These are phyloP conservation scores for Parotocinclus haroldoi DNA, from an alignment of 2,797 vertebrate species.

Conservation along the genomic window DNA sequence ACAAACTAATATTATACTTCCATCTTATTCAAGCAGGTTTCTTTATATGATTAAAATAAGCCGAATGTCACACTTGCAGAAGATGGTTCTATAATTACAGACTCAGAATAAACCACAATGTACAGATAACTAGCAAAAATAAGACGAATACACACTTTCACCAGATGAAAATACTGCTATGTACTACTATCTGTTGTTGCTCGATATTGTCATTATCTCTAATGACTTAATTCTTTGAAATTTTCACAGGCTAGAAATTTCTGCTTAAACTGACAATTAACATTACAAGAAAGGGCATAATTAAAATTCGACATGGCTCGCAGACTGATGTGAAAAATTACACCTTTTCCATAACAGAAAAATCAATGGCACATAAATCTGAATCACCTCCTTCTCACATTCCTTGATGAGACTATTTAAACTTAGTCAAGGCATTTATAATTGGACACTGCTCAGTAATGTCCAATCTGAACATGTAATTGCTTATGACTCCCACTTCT, in stretches of 20 bases:
- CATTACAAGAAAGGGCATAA: slow-evolving; percentile 4
- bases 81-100: not conserved
- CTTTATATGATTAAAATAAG: not conserved
- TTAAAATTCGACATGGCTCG: slow-evolving; percentile 27
- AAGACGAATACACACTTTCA: no score
- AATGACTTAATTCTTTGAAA: not conserved
- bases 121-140: no score
- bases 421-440: slow-evolving; percentile 15
- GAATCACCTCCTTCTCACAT: no score
- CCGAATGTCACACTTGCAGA: not conserved
- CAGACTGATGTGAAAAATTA: slow-evolving; percentile 28
- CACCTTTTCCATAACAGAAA: slow-evolving; percentile 25
- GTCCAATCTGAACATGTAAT: not conserved
- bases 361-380: slow-evolving; percentile 31
- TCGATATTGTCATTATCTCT: no score
- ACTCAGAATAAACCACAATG: no score
- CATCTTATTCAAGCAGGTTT: no score
- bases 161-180: no score
- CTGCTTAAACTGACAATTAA: slow-evolving; percentile 14
- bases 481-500: slow-evolving; percentile 1
- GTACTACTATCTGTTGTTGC: no score
- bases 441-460: not conserved
- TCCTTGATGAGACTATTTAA: slow-evolving; percentile 14
- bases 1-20: no score
- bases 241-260: slow-evolving; percentile 1